These are phyloP conservation scores for Oreochromis aureus DNA, from an alignment of 2,113 vertebrate genomes.

Conservation along the genomic window DNA sequence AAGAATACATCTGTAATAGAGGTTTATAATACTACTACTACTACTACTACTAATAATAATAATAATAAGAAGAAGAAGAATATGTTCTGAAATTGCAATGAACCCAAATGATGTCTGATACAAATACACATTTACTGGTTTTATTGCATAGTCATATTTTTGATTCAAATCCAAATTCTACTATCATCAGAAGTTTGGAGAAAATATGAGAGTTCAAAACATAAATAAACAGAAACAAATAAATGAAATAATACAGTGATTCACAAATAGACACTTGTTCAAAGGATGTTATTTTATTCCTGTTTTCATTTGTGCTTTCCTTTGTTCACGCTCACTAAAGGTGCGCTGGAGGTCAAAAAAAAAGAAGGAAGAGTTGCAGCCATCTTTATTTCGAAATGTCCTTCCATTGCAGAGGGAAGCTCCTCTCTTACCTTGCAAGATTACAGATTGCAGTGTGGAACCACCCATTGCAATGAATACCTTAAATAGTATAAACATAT, in stretches of 20 bases:
- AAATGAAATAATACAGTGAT: background rate
- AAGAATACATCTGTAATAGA: background rate
- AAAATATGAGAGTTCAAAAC: background rate
- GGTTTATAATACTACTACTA: background rate
- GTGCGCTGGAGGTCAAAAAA: background rate
- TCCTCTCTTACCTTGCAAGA: background rate
- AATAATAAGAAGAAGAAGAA: accelerated
- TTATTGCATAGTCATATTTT: background rate
- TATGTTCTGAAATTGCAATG: background rate
- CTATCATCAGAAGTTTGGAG: background rate
- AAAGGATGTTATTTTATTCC: background rate
- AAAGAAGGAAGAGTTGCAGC: background rate
- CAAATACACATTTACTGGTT: background rate
- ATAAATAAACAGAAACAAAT: background rate
- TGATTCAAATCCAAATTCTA: background rate
- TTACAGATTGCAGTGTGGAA: background rate
- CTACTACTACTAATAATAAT: accelerated
- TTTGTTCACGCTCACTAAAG: background rate
- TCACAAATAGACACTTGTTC: background rate
- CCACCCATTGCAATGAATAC: background rate
- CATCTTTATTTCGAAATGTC: background rate
- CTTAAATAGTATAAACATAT: background rate
- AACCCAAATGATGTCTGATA: background rate
- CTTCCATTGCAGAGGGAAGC: background rate
- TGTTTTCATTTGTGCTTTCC: background rate